Evolutionary conservation across 64 coral and sea anemone genomes (phyloP).

Genomic region (Pachyseris speciosa): DNA sequence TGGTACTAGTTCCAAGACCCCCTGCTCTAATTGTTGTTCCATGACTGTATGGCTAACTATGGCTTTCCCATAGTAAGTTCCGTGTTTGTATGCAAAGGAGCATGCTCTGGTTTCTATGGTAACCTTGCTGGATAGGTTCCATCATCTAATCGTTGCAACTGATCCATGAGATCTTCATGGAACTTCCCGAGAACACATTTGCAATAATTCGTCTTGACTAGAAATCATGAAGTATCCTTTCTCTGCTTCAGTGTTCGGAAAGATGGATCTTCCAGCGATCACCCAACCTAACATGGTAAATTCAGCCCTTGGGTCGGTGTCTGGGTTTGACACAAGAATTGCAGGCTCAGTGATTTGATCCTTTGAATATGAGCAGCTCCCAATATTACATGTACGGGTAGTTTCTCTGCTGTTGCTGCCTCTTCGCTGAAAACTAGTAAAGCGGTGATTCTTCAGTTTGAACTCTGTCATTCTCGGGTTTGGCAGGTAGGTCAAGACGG

Average conservation of each 20-base stretch:
- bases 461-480: conserved; percentile 54
- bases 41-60: too few relatives aligned
- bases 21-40: too few relatives aligned
- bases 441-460: conserved; percentile 32
- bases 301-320: conserved; percentile 66
- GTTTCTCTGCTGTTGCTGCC: neutral
- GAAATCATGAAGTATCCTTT: conserved; percentile 55
- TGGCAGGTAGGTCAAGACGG: conserved; percentile 43
- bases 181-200: too few relatives aligned
- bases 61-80: too few relatives aligned
- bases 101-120: too few relatives aligned
- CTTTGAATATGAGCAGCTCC: conserved; percentile 64
- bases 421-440: conserved; percentile 65
- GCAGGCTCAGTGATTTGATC: conserved; percentile 64
- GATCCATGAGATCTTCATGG: too few relatives aligned
- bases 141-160: too few relatives aligned
- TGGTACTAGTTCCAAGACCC: too few relatives aligned
- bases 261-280: conserved; percentile 23
- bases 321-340: conserved; percentile 58
- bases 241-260: neutral
- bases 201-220: too few relatives aligned
- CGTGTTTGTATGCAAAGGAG: too few relatives aligned
- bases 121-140: too few relatives aligned
- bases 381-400: conserved; percentile 55
- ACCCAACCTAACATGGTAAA: conserved; percentile 50